These are phyloP conservation scores for Rhinophrynus dorsalis DNA, from an alignment of 2,797 vertebrate species.

Conservation along the genomic window DNA sequence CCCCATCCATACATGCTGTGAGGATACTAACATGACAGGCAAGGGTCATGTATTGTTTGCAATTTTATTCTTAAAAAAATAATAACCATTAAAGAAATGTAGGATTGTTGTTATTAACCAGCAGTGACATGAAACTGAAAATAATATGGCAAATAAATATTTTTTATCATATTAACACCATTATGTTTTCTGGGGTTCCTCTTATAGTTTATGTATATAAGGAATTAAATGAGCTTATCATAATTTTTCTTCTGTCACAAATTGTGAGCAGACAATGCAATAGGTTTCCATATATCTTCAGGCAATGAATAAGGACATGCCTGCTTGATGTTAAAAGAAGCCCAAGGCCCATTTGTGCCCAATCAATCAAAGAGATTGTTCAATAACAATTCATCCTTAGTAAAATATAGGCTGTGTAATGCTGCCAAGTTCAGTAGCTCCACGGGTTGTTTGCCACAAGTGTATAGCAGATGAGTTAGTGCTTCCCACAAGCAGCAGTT, in stretches of 20 bases:
- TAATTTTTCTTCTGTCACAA: not conserved
- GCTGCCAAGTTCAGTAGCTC: slow-evolving; percentile 36
- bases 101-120: no score
- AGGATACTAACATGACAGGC: no score
- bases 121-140: no score
- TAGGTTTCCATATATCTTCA: not conserved
- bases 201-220: slow-evolving; percentile 9
- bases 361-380: slow-evolving; percentile 39
- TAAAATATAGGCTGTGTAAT: slow-evolving; percentile 16
- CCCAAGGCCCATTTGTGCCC: slow-evolving; percentile 18
- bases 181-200: no score
- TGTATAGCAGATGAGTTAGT: slow-evolving; percentile 22
- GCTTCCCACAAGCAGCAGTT: slow-evolving; percentile 24
- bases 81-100: no score
- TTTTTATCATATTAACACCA: no score
- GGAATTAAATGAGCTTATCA: not conserved
- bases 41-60: no score
- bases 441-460: slow-evolving; percentile 35
- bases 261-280: slow-evolving; percentile 1
- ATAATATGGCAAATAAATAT: no score
- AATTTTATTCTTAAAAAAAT: no score
- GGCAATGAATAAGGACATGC: not conserved
- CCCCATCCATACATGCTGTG: no score
- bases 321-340: slow-evolving; percentile 1
- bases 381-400: slow-evolving; percentile 45